Evolutionary conservation across 2,888 invertebrate genomes (phyloP).

Genomic region (Microdon myrmicae): DNA sequence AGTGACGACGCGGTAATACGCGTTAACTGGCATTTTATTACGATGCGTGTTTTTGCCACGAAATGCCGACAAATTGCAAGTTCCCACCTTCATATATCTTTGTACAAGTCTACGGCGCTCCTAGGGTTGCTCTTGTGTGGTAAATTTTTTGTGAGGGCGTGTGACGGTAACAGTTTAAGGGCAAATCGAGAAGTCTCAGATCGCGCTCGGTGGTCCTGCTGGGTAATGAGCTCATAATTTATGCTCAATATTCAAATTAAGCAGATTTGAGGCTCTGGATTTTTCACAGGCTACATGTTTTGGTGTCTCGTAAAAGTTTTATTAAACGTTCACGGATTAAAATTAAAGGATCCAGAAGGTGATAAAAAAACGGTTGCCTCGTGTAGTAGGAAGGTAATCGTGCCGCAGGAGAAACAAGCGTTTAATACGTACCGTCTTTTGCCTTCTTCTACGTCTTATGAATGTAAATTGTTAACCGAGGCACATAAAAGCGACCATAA

Average conservation of each 20-base stretch:
- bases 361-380: neutral
- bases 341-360: too few species aligned
- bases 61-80: conserved; percentile 15
- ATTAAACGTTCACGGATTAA: too few species aligned
- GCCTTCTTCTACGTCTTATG: too few species aligned
- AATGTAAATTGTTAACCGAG: too few species aligned
- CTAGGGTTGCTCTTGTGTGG: neutral
- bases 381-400: conserved; percentile 1
- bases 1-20: conserved; percentile 1
- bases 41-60: conserved; percentile 1
- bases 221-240: conserved; percentile 41
- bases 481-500: too few species aligned
- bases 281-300: conserved; percentile 4
- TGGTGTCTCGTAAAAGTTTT: conserved; percentile 21
- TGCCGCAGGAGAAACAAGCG: too few species aligned
- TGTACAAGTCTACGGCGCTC: too few species aligned
- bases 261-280: conserved; percentile 32
- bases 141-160: neutral
- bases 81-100: conserved; percentile 13
- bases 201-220: conserved; percentile 1
- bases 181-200: conserved; percentile 22
- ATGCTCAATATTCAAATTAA: conserved; percentile 47
- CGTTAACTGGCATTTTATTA: too few species aligned
- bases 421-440: too few species aligned
- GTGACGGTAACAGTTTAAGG: conserved; percentile 23